A percentile compares a stretch with the other conserved stretches of the same genome.
Evolutionary conservation across 2,113 vertebrate genomes (phyloP).

Genomic region (Oryzias woworae): DNA sequence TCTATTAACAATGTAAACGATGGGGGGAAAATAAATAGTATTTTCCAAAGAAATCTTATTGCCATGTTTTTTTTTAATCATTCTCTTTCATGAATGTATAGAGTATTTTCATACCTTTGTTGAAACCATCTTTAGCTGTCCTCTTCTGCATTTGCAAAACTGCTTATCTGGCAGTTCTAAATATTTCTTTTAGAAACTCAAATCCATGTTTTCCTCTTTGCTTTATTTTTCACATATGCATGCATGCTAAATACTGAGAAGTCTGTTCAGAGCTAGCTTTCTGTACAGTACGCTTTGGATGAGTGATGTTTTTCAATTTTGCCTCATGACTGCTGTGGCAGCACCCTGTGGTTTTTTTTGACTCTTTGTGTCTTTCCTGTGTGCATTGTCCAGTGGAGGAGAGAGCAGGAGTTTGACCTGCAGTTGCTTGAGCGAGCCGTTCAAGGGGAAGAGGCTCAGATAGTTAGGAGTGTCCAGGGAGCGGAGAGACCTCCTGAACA

Average conservation of each 20-base stretch:
- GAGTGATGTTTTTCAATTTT: slow-evolving; percentile 21
- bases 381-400: slow-evolving; percentile 86
- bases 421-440: slow-evolving; percentile 92
- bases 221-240: slow-evolving; percentile 17
- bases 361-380: slow-evolving; percentile 39
- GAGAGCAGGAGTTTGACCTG: slow-evolving; percentile 99
- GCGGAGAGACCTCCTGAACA: slow-evolving; percentile 82
- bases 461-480: slow-evolving; percentile 79
- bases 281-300: background rate
- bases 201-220: too few relatives aligned
- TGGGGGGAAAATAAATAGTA: slow-evolving; percentile 79
- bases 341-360: slow-evolving; percentile 34
- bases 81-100: slow-evolving; percentile 5
- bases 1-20: slow-evolving; percentile 77
- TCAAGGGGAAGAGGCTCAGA: slow-evolving; percentile 81
- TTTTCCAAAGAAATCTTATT: slow-evolving; percentile 69
- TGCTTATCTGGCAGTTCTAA: too few relatives aligned
- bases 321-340: slow-evolving; percentile 8
- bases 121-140: slow-evolving; percentile 9
- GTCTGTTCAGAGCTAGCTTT: slow-evolving; percentile 9
- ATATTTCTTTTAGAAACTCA: too few relatives aligned
- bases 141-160: too few relatives aligned
- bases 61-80: slow-evolving; percentile 57
- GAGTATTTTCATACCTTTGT: slow-evolving; percentile 19
- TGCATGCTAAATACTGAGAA: slow-evolving; percentile 8